Evolutionary conservation across 2,113 vertebrate genomes (phyloP), one percentile per base, ranked within the genome.

Genomic region (Centropristis striata): DNA sequence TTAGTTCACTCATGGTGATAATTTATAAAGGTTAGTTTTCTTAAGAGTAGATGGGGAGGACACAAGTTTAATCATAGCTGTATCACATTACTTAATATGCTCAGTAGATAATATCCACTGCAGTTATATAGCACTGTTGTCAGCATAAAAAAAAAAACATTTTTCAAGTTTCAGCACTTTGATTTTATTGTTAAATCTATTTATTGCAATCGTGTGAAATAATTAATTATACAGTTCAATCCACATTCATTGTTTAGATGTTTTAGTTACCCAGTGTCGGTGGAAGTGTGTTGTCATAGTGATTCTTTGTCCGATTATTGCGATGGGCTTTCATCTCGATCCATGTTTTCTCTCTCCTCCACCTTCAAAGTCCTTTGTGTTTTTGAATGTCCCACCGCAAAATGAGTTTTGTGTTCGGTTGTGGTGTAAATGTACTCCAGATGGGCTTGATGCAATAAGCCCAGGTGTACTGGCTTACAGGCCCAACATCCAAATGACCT

Each of bases 361-460:
- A 73, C 69, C 72, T 88, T 91, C 68, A 75, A 90, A 89, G 65
- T 68, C 74, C 71, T 88, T 82, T 87, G 73, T 87, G 64, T 67
- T 81, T 75, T 76, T 49, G 39, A 83, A 55, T 81, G 58, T 84
- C 68, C 65, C 71, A 1, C 7, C 68, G 63, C 75, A 86, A 78
- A 87, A 77, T 80, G 15, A 72, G 57, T 74, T 68, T 42, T 72
- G 41, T 86, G 73, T 88, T 84, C 85, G 85, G 74, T 89, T 87
- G 54, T 66, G 53, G 59, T 86, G 15, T 71, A 77, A 90, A 88
- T 75, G 46, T 81, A 54, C 72, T 85, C 75, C 89, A 86, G 82
- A 86, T 91, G 84, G 84, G 44, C 47, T 78, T 72, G 67, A 81
- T 84, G 80, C 72, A 76, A 72, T 84, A 78, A 58, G 59, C 71